Conservation (phyloP, 2,797 vertebrate species). For the Gymnothorax javanicus region DNA sequence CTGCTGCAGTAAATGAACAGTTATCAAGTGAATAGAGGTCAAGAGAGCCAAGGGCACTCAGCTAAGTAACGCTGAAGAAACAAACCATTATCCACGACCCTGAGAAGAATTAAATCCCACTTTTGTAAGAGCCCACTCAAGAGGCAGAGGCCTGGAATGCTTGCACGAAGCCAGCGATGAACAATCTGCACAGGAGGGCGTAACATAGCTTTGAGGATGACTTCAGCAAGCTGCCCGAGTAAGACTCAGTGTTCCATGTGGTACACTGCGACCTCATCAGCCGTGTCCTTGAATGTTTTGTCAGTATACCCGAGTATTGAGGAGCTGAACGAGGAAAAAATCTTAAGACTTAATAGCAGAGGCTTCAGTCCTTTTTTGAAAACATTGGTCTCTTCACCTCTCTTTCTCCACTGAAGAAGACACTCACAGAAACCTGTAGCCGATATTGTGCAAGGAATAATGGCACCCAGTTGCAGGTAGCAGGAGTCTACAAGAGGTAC, state of each 20-base stretch:
- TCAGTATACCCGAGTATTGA: constrained; percentile 40
- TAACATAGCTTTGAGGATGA: constrained; percentile 47
- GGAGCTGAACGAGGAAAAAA: constrained; percentile 41
- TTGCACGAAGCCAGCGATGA: constrained; percentile 5
- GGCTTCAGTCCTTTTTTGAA: constrained; percentile 41
- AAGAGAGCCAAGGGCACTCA: constrained; percentile 51
- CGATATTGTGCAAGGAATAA: background rate
- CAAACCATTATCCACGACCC: constrained; percentile 36
- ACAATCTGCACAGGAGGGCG: constrained; percentile 48
- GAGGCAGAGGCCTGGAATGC: constrained; percentile 14
- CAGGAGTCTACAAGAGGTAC: constrained; percentile 38
- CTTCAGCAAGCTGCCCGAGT: constrained; percentile 50
- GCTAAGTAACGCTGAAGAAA: constrained; percentile 47
- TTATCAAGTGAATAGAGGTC: constrained; percentile 54
- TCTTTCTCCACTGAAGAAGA: constrained; percentile 14
- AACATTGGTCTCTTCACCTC: constrained; percentile 23
- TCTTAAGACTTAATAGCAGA: constrained; percentile 37
- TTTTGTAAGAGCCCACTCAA: constrained; percentile 28
- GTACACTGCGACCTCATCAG: constrained; percentile 42
- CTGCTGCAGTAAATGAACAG: constrained; percentile 48
- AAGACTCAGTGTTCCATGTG: constrained; percentile 32
- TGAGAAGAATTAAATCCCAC: constrained; percentile 35
- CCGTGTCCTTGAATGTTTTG: constrained; percentile 43
- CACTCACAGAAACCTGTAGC: background rate
- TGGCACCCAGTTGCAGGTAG: constrained; percentile 7